Percentiles rank a stretch among this genome's conserved stretches.
These are phyloP conservation scores for Hypocryptadius cinnamomeus DNA, from an alignment of 2,113 vertebrate species.

Conservation along the genomic window DNA sequence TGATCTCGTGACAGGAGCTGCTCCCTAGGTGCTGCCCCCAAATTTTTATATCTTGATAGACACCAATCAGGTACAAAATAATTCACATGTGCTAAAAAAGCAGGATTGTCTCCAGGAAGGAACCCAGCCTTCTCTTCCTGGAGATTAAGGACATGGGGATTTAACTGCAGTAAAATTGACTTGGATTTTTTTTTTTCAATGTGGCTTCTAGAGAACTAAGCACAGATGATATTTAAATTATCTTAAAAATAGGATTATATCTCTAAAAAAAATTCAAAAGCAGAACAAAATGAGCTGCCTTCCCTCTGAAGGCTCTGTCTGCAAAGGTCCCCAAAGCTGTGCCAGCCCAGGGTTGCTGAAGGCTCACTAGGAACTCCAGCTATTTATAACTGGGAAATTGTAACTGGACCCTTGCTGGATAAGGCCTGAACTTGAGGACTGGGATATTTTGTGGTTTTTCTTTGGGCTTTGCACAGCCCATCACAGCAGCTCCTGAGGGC, in stretches of 20 bases:
- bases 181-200: not conserved
- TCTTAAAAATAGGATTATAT: slow-evolving; percentile 9
- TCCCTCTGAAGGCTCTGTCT: not conserved
- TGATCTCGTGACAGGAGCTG: not conserved
- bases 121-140: not conserved
- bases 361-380: not conserved
- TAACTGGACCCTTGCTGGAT: not conserved
- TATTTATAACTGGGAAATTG: not conserved
- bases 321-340: not conserved
- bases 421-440: not conserved
- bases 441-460: not conserved
- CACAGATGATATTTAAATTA: not conserved
- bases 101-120: not conserved
- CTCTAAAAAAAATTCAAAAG: not conserved
- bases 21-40: not conserved
- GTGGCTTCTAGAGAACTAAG: not conserved
- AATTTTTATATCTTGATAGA: not conserved
- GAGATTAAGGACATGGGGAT: not conserved
- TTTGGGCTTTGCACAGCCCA: not conserved
- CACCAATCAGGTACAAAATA: not conserved
- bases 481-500: not conserved
- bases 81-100: not conserved
- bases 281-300: not conserved
- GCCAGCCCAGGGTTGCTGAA: not conserved
- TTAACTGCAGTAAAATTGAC: not conserved